A percentile compares a stretch with the other conserved stretches of the same genome.
phyloP scores from a whole-genome alignment of 2,888 invertebrate genomes.

The Drosophila ezoana region DNA sequence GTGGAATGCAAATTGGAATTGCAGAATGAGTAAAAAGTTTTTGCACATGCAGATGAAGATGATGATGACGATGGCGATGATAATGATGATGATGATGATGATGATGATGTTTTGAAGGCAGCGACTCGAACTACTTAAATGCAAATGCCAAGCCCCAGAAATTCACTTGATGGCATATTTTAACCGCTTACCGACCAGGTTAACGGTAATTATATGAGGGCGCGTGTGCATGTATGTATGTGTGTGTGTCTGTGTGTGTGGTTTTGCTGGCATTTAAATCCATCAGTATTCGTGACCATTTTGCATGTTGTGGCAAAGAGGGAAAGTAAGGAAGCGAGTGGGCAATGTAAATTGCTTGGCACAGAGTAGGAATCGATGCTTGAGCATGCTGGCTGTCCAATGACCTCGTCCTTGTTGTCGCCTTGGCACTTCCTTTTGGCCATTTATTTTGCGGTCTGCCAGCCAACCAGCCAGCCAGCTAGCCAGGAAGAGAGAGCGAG shows the following conservation, averaged over 20 bases:
- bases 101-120: slow-evolving; percentile 14
- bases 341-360: slow-evolving; percentile 20
- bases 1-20: slow-evolving; percentile 30
- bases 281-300: slow-evolving; percentile 15
- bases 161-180: slow-evolving; percentile 22
- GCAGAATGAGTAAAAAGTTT: slow-evolving; percentile 20
- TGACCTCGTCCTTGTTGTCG: slow-evolving; percentile 50
- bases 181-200: slow-evolving; percentile 46
- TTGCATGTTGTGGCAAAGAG: not conserved
- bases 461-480: slow-evolving; percentile 18
- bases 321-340: not conserved
- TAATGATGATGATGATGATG: no score
- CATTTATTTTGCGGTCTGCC: slow-evolving; percentile 65
- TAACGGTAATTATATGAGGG: slow-evolving; percentile 52
- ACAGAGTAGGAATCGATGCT: slow-evolving; percentile 3
- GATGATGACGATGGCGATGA: slow-evolving; percentile 1
- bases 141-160: slow-evolving; percentile 26
- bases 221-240: not conserved
- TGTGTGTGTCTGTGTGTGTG: not conserved
- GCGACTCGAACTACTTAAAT: slow-evolving; percentile 11
- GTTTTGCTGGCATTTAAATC: slow-evolving; percentile 12
- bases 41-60: not conserved
- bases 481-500: not conserved
- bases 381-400: slow-evolving; percentile 9
- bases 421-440: slow-evolving; percentile 62